Base-by-base conservation (phyloP, 2,113 vertebrate species). In the Phrynosoma platyrhinos region DNA sequence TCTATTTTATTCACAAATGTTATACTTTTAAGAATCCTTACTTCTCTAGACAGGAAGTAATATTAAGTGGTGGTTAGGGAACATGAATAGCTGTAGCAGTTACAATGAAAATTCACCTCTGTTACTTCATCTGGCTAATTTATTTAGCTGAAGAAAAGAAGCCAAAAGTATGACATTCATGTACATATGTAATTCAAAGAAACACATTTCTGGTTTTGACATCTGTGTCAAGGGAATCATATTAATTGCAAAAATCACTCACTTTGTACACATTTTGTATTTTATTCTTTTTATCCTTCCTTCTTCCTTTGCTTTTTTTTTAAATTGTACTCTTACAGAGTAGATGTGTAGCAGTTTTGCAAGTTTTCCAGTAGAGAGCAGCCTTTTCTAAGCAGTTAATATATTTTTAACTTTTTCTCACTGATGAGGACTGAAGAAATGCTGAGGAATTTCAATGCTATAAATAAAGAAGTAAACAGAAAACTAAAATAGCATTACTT, bases 321-420 rank as follows among this genome's bases (percentile, higher is more conserved):
- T 8, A 64, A 62, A 10, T 21, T 32, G 79, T 86, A 55, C 86
- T 23, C 91, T 90, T 89, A 72, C 27, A n/a, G 32, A 64, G 30
- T 82, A 85, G 64, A 25, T 90, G 6, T 87, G 66, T 62, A 88
- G 90, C 76, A 89, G 87, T 83, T 94, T 93, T 90, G 75, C 89
- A 90, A 52, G n/a, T 93, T 87, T 94, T 94, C 95, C 95, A 96
- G 90, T 84, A 96, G 95, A 90, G 94, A 95, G 95, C 95, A 96
- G 95, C 80, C 85, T 96, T 88, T 94, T 95, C 91, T 93, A 92
- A 94, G 90, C 71, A 77, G 16, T 68, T 84, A 81, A 66, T 62
- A 20, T 72, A 23, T 72, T 42, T 25, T 62, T 79, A 25, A 76
- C 32, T 68, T 87, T 75, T 30, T 85, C 83, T 69, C 52, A 72